Evolutionary conservation across 2,113 vertebrate genomes (phyloP).

Genomic region (Gymnarchus niloticus): DNA sequence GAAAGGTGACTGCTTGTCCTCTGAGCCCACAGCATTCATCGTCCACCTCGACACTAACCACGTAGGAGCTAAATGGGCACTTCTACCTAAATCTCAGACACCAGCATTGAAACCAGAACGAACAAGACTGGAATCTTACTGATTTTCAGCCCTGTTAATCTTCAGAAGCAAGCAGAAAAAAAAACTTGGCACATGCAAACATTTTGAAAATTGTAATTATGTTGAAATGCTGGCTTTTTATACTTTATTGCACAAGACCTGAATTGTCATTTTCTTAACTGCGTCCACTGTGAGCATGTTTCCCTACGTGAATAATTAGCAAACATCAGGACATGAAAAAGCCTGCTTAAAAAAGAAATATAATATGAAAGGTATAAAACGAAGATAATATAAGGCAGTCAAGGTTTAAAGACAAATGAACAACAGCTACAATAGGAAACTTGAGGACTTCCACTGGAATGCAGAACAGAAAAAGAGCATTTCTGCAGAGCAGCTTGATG

Average conservation of each 20-base stretch:
- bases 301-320: neutral
- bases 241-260: neutral
- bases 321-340: neutral
- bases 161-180: neutral
- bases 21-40: neutral
- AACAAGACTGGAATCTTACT: neutral
- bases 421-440: neutral
- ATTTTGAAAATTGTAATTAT: neutral
- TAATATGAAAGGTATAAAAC: neutral
- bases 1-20: neutral
- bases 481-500: neutral
- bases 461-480: neutral
- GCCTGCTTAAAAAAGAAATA: neutral
- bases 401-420: neutral
- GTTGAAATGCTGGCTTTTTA: neutral
- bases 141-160: neutral
- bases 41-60: neutral
- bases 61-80: neutral
- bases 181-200: neutral
- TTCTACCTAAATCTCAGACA: neutral
- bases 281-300: neutral
- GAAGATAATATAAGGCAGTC: neutral
- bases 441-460: neutral
- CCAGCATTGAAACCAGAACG: neutral
- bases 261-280: neutral